phyloP scores from a whole-genome alignment of 2,113 vertebrate genomes.

The Anthoscopus minutus region DNA sequence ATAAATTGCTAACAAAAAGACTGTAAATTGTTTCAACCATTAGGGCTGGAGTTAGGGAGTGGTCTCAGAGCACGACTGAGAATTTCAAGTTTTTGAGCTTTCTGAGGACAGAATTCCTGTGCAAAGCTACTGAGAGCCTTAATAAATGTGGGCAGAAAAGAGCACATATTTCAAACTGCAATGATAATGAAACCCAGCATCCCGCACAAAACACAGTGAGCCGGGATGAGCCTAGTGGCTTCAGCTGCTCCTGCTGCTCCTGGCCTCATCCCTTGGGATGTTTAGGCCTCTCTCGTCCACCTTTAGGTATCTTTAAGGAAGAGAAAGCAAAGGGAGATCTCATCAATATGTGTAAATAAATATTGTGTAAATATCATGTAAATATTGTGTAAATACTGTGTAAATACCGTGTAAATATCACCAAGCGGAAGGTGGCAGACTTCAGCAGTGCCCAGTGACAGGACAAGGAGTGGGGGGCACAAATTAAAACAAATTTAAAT shows the following conservation, averaged over 20 bases:
- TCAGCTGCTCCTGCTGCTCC: background rate
- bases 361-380: too few species aligned
- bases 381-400: too few species aligned
- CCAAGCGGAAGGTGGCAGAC: background rate
- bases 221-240: background rate
- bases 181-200: background rate
- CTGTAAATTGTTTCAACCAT: background rate
- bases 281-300: too few species aligned
- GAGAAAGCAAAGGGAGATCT: background rate
- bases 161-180: background rate
- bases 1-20: background rate
- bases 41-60: background rate
- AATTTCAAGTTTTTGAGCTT: background rate
- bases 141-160: background rate
- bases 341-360: too few species aligned
- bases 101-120: background rate
- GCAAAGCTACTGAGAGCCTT: background rate
- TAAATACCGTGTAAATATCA: accelerated
- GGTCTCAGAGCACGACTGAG: background rate
- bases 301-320: too few species aligned
- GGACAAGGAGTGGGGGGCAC: accelerated
- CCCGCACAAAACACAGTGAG: too few species aligned
- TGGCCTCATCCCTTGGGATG: background rate
- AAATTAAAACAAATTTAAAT: background rate
- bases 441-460: background rate